Evolutionary conservation across 2,888 invertebrate species (phyloP), one percentile per base, ranked within the genome.

Genomic region (Tinea semifulvella): DNA sequence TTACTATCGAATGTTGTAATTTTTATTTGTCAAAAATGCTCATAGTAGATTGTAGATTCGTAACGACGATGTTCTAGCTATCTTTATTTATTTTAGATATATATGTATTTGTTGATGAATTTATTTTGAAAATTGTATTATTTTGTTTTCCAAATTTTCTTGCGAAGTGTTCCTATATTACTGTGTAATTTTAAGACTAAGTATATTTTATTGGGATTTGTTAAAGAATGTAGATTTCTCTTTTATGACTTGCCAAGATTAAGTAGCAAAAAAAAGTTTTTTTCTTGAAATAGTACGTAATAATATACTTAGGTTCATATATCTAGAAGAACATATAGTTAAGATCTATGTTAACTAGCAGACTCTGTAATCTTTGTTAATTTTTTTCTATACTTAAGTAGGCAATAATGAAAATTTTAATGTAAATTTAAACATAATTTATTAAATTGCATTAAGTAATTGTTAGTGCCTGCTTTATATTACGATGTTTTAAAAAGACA

Each of bases 391-490:
- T 14, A 13, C n/a, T 11, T 16, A 36, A 2, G 13, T 35, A 35
- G 77, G 71, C 56, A 53, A 52, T 75, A 75, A 72, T 36, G 71
- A 60, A 62, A 64, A 62, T 60, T 61, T 70, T 67, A 63, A 58
- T 72, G 66, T 76, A 74, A 64, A 69, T 71, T 72, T 61, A 71
- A 69, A 71, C 77, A 76, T 71, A 18, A 36, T 36, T 36, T 18
- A 18, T 36, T 18, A 36, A 16, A 36, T 18, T 67, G 69, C 60
- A 58, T 60, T 72, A 73, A 69, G 71, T 75, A 65, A 72, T 72
- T 60, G 63, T 75, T 79, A 79, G 80, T 79, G 79, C 80, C 80
- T 80, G 79, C 77, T 79, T 77, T 63, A 69, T 65, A 69, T 58
- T 53, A 58, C 69, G 62, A 68, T 38, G 36, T 44, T 35, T 44